Evolutionary conservation across 2,113 vertebrate genomes (phyloP), one percentile per base, ranked within the genome.

Genomic region (Lophius piscatorius): DNA sequence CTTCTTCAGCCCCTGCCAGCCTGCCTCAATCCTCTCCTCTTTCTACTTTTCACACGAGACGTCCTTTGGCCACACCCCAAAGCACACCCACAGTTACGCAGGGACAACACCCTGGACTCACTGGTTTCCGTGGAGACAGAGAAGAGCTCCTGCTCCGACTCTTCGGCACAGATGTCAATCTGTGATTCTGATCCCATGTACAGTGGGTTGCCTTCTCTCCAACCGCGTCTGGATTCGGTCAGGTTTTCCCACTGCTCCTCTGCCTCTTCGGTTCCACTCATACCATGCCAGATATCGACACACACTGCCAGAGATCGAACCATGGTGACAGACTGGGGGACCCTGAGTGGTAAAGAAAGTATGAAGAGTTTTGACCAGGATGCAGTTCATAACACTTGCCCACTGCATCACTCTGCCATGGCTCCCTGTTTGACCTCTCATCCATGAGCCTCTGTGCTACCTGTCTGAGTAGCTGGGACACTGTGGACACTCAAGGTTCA

Each of bases 11-110:
- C 97, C 0, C 87, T 98, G 73, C 96, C 97, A 0, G 92, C 96
- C 54, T 96, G 96, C 86, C 91, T 98, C 62, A 98, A 97, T 82
- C 96, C 96, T 0, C 78, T 98, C 82, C 93, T 98, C 52, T 98
- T 97, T 80, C 88, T 97, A 36, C 89, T 98, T 54, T 95, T 95
- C 90, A 95, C 93, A 81, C 90, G 93, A 78, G 93, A 95, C 42
- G 94, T 95, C 59, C 90, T 95, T 52, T 90, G 90, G 81, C 78
- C 87, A 67, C 56, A 76, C 54, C 63, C 89, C 7, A 91, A 91
- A 60, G 61, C 78, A 1, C 61, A 62, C 29, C 65, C 87, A 28
- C 88, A 90, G 40, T 54, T 85, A 36, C 81, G 83, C 2, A 77
- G 90, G 12, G 82, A 92, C 68, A 88, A 10, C 56, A 89, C 66